Evolutionary conservation across 2,113 vertebrate species (phyloP), one percentile per base, ranked within the genome.

Genomic region (Lynx canadensis): DNA sequence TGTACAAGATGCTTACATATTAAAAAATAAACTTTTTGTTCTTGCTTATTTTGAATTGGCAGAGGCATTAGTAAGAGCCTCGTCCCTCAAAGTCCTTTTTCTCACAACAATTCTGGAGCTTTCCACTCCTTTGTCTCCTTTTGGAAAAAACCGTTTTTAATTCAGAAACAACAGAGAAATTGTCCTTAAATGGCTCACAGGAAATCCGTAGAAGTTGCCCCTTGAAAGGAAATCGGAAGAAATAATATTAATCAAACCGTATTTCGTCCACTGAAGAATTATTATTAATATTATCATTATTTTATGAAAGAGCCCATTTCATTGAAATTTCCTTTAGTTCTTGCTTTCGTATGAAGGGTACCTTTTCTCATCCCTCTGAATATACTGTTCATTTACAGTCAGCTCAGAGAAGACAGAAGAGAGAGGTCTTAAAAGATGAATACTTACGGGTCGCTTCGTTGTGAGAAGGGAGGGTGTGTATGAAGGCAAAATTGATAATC

Each of bases 401-500:
- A 97, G 69, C 50, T 97, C 68, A 80, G 52, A 96, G 95, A 97
- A 94, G 95, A 92, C 52, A 96, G 76, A 16, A 73, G 45, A 78
- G 79, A 48, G 36, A 63, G 0, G 96, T 98, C 98, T 95, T 97
- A 96, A 85, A 98, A 96, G 97, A 82, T 90, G 89, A 95, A 83
- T 94, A 73, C 55, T 91, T 73, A 68, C 27, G 31, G 73, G 45
- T 60, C 73, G 57, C 88, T 98, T 97, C 79, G 85, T 68, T 91
- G 60, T 91, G 57, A 97, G 84, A 98, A 76, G 45, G 63, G 91
- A 90, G 94, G 52, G 33, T 95, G 80, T 94, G 97, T 97, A 91
- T 48, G 73, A 96, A 94, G 92, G 79, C 93, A 95, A 97, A 89
- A 45, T 29, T 97, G 97, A 95, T 96, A 97, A 97, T 97, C 95